Evolutionary conservation across 1,140 invertebrate species (phyloP), one percentile per base, ranked within the genome.

Genomic region (Chelonus insularis): DNA sequence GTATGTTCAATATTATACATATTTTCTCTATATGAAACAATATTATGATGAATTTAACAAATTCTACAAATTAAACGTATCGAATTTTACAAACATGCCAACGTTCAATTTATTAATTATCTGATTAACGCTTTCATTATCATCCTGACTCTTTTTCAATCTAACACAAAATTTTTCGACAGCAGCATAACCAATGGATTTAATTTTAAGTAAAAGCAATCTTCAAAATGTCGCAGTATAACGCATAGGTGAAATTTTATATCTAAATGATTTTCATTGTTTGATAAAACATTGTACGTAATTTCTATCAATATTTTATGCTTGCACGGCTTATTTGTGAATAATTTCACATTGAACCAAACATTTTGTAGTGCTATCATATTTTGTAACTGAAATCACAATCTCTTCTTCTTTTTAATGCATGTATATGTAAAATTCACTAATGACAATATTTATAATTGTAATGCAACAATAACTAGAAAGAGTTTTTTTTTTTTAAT

Each of bases 1-100:
- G 91, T 93, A 90, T 87, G 82, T 82, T 41, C 11, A 39, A 7
- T 21, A 11, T 43, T 36, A 21, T n/a, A n/a, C n/a, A n/a, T n/a
- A 36, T 54, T 34, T 58, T 0, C 21, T 56, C 11, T 41, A n/a
- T 41, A 57, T 47, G 32, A 57, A 47, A 41, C 16, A 6, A 12
- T 14, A 56, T 12, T 47, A 23, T 21, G 20, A 63, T 48, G 63
- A 60, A 66, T 65, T 73, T n/a, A n/a, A n/a, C n/a, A n/a, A n/a
- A n/a, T n/a, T n/a, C n/a, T n/a, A n/a, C n/a, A n/a, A n/a, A n/a
- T n/a, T n/a, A n/a, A n/a, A n/a, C n/a, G n/a, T n/a, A n/a, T n/a
- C n/a, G n/a, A n/a, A n/a, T n/a, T n/a, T n/a, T n/a, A n/a, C n/a
- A n/a, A n/a, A n/a, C n/a, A n/a, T n/a, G n/a, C n/a, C n/a, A n/a